Percentiles rank a stretch among this genome's conserved stretches.
Conservation (phyloP, 1,140 invertebrate species). For the Diprion similis region DNA sequence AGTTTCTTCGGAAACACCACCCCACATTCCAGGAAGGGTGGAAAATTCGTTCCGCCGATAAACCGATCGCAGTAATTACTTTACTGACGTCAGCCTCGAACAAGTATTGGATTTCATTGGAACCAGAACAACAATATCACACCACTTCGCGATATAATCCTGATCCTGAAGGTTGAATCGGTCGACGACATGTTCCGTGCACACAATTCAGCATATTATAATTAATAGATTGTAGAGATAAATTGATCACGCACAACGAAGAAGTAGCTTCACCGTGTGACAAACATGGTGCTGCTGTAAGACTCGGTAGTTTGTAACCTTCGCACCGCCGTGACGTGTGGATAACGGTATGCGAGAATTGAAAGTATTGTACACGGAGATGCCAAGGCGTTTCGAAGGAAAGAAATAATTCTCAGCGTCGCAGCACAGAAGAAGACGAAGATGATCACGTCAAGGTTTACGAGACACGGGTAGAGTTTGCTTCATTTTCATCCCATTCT, state of each 20-base stretch:
- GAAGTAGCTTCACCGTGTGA: too few species aligned
- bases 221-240: too few species aligned
- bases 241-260: too few species aligned
- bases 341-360: too few species aligned
- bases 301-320: too few species aligned
- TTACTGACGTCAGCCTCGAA: neutral
- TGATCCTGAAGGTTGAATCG: too few species aligned
- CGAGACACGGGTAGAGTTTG: neutral
- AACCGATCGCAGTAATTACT: neutral
- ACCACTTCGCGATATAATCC: too few species aligned
- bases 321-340: too few species aligned
- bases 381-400: neutral
- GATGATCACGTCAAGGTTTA: neutral
- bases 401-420: neutral
- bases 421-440: neutral
- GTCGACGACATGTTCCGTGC: too few species aligned
- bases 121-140: too few species aligned
- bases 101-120: neutral
- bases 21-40: neutral
- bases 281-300: too few species aligned
- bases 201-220: too few species aligned
- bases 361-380: neutral
- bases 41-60: neutral
- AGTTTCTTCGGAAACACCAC: neutral
- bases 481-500: slow-evolving; percentile 1